phyloP scores from a whole-genome alignment of 2,888 invertebrate species.

The Trachelus troglodyta region DNA sequence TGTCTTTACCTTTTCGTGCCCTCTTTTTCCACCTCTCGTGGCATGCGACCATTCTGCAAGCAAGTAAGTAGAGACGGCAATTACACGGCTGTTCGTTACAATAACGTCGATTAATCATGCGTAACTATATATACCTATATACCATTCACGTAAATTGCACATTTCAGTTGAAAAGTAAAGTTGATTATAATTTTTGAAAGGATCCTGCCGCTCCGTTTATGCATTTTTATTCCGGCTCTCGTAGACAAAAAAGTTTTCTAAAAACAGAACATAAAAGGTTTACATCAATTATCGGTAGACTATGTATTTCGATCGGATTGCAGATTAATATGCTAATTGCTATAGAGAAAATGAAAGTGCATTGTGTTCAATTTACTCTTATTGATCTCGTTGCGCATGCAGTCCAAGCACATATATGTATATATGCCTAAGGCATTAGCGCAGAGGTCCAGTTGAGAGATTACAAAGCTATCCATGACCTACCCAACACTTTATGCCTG shows the following conservation, averaged over 20 bases:
- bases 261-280: neutral
- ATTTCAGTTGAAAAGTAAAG: neutral
- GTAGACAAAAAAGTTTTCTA: neutral
- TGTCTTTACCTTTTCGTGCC: neutral
- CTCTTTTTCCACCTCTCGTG: neutral
- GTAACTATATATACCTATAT: neutral
- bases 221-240: neutral
- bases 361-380: neutral
- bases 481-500: conserved; percentile 17
- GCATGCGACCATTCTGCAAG: neutral
- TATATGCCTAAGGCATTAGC: neutral
- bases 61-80: neutral
- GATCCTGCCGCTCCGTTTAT: neutral
- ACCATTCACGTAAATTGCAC: neutral
- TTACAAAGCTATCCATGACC: conserved; percentile 18
- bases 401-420: neutral
- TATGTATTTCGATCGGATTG: neutral
- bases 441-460: neutral
- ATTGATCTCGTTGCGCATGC: neutral
- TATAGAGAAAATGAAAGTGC: neutral
- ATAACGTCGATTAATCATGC: neutral
- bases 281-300: neutral
- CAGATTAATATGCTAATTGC: neutral
- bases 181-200: neutral
- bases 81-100: neutral